Evolutionary conservation across 1,140 invertebrate genomes (phyloP).

Genomic region (Stegodyphus mimosarum): DNA sequence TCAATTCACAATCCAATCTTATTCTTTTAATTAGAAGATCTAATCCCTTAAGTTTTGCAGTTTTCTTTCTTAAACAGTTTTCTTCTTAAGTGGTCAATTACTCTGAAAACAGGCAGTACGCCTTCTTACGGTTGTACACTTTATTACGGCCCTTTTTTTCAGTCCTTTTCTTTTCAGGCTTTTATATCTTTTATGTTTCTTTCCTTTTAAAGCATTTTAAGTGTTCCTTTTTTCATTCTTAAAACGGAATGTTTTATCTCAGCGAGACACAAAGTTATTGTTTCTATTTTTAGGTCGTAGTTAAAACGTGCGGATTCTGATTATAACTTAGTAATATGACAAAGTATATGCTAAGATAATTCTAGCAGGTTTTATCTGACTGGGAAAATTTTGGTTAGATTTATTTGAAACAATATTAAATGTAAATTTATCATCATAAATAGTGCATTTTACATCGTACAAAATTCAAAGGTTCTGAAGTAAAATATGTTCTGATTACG

Average conservation of each 20-base stretch:
- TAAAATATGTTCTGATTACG: too few relatives aligned
- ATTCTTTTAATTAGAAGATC: conserved; percentile 54
- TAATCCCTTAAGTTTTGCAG: conserved; percentile 36
- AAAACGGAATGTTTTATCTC: conserved; percentile 29
- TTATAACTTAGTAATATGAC: too few relatives aligned
- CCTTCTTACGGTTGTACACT: conserved; percentile 7
- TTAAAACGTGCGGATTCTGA: not conserved
- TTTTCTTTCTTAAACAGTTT: conserved; percentile 37
- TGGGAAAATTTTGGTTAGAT: too few relatives aligned
- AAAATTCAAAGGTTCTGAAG: too few relatives aligned
- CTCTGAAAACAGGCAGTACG: conserved; percentile 14
- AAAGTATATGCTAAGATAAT: too few relatives aligned
- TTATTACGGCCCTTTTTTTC: conserved; percentile 25
- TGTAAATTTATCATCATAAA: too few relatives aligned
- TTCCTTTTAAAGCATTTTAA: conserved; percentile 45
- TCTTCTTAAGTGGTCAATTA: conserved; percentile 53
- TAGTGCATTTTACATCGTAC: too few relatives aligned
- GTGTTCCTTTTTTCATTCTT: not conserved
- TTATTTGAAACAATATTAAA: too few relatives aligned
- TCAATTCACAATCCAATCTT: conserved; percentile 43
- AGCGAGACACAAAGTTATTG: conserved; percentile 19
- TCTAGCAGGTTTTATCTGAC: too few relatives aligned
- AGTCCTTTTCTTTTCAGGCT: conserved; percentile 15
- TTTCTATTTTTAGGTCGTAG: conserved; percentile 26
- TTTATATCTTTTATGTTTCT: conserved; percentile 46